Evolutionary conservation across 2,797 vertebrate genomes (phyloP), one percentile per base, ranked within the genome.

Genomic region (Hyperoplus lanceolatus): DNA sequence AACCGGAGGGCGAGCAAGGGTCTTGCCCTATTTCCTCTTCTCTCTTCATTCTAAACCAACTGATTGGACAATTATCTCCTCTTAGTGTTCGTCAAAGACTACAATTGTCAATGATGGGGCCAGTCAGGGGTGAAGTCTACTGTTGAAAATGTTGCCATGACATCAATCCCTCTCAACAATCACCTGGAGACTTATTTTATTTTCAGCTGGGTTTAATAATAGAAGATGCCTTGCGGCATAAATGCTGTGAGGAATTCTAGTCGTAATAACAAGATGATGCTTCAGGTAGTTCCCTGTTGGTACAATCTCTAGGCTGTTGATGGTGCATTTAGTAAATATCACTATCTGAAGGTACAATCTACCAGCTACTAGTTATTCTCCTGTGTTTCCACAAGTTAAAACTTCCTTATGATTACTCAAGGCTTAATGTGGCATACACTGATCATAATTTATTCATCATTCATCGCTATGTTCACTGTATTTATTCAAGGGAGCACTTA

Each of bases 111-210:
- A 15, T 39, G 15, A 75, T 2, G 1, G 3, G 29, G 55, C 13
- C 41, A 49, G 43, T 16, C 16, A 13, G 49, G 9, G 62, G 53
- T 8, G 3, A 77, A 53, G 38, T 61, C n/a, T 38, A 21, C 39
- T 79, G 39, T 55, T 50, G 6, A 70, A 70, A 55, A 29, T 57
- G 42, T 8, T 70, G 48, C 61, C 57, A 58, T 76, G 55, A 79
- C 61, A 39, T 73, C 54, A 59, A 53, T 62, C 67, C 54, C 46
- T 75, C 45, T 55, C 50, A 56, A 53, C 21, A 12, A 48, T 73
- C 62, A 77, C 70, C 75, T 66, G 36, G 43, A 70, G 57, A 73
- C 66, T 66, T 67, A 67, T 63, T 54, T 41, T 43, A 65, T 70
- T 77, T 79, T 61, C 74, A 68, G 16, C 16, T 69, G 61, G 41